A percentile compares a stretch with the other conserved stretches of the same genome.
phyloP scores from a whole-genome alignment of 1,140 invertebrate species.

The Zaprionus africanus region DNA sequence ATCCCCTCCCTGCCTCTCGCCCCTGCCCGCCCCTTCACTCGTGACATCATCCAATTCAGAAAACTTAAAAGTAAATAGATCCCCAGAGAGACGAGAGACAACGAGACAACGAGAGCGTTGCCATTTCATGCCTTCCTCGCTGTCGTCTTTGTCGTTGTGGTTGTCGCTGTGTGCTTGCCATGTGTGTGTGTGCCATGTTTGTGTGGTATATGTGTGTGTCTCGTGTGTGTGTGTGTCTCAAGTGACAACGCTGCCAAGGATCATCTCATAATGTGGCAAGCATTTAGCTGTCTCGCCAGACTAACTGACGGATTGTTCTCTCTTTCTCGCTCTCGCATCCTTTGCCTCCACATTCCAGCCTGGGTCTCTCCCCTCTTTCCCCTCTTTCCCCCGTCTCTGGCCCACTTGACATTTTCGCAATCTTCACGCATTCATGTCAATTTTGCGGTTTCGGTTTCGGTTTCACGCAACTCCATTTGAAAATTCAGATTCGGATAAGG shows the following conservation, averaged over 20 bases:
- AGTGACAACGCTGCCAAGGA: conserved; percentile 79
- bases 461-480: conserved; percentile 66
- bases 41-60: conserved; percentile 80
- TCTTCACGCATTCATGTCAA: conserved; percentile 76
- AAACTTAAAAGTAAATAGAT: conserved; percentile 83
- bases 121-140: conserved; percentile 42
- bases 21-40: conserved; percentile 17
- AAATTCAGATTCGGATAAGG: neutral
- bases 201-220: conserved; percentile 1
- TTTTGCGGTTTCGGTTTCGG: conserved; percentile 79
- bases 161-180: conserved; percentile 33
- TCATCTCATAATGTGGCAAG: conserved; percentile 80
- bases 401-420: conserved; percentile 79
- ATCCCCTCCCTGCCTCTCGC: neutral
- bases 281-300: conserved; percentile 68
- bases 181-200: neutral
- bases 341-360: neutral
- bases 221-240: conserved; percentile 60
- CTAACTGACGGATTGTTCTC: conserved; percentile 62
- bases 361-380: neutral
- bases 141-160: conserved; percentile 34
- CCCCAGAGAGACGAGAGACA: conserved; percentile 63
- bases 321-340: conserved; percentile 5
- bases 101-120: conserved; percentile 31
- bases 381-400: neutral